These are phyloP conservation scores for Drosophila kanekoi DNA, from an alignment of 2,888 invertebrate species.

Conservation along the genomic window DNA sequence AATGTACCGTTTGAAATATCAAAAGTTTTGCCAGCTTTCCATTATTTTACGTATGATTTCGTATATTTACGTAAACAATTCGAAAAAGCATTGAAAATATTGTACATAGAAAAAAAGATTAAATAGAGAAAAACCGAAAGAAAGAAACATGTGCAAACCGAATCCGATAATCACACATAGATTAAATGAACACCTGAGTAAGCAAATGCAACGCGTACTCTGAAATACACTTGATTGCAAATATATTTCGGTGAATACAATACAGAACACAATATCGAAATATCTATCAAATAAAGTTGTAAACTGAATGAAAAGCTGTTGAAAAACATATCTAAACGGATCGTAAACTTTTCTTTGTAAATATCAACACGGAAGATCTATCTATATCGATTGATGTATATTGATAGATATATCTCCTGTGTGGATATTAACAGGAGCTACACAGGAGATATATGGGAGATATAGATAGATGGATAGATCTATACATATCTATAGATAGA, in stretches of 20 bases:
- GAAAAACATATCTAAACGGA: no score
- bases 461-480: no score
- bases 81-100: constrained; percentile 57
- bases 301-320: no score
- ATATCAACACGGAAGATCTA: no score
- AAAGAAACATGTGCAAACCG: constrained; percentile 39
- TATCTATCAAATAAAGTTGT: not conserved
- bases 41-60: constrained; percentile 47
- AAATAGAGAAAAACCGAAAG: constrained; percentile 20
- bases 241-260: not conserved
- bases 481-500: no score
- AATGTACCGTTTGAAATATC: constrained; percentile 31
- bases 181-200: constrained; percentile 36
- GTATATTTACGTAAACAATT: constrained; percentile 73
- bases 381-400: no score
- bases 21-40: constrained; percentile 32
- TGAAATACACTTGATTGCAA: constrained; percentile 22
- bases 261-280: not conserved
- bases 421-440: no score
- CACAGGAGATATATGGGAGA: no score
- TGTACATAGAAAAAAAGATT: constrained; percentile 24
- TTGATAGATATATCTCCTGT: no score
- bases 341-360: no score
- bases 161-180: constrained; percentile 34
- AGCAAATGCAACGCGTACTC: constrained; percentile 14